Evolutionary conservation across 2,888 invertebrate species (phyloP), one percentile per base, ranked within the genome.

Genomic region (Sesia apiformis): DNA sequence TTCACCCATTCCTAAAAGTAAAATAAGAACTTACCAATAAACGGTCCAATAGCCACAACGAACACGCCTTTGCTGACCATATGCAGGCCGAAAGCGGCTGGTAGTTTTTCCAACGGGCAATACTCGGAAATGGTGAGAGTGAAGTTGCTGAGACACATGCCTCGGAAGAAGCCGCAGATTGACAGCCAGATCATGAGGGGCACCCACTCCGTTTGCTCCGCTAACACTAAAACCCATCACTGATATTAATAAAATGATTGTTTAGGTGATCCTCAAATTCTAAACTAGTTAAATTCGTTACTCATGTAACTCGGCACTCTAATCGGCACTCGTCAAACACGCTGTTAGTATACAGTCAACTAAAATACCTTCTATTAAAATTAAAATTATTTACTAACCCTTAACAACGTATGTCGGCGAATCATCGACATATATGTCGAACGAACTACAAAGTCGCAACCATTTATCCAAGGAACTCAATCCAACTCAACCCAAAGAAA

Each of bases 91-190:
- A 94, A 94, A 6, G 95, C 94, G 4, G 94, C 94, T 0, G 94
- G 95, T 59, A 95, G 75, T 69, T 94, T 94, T 70, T 94, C 94
- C 62, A 92, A 72, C 0, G 94, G 93, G 62, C 93, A 93, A 67
- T 93, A 93, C 78, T 95, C 94, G 0, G 94, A 94, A 63, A 95
- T 93, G n/a, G 94, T 94, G 4, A 95, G 90, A 41, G 94, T 94
- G 71, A 94, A 93, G 80, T 95, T 95, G 64, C 94, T 94, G 51
- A 95, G 87, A 8, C 94, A 94, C 70, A 94, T 93, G 56, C 95
- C 95, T 56, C 95, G 90, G 77, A 94, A 92, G 85, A 95, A 95
- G 8, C 95, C 95, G 72, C 94, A 94, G 55, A 95, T 92, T 0
- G 94, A 92, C 58, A 95, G 80, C 92, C 94, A 93, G 4, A 93